Evolutionary conservation across 1,140 invertebrate species (phyloP).

Genomic region (Xylocopa sonorina): DNA sequence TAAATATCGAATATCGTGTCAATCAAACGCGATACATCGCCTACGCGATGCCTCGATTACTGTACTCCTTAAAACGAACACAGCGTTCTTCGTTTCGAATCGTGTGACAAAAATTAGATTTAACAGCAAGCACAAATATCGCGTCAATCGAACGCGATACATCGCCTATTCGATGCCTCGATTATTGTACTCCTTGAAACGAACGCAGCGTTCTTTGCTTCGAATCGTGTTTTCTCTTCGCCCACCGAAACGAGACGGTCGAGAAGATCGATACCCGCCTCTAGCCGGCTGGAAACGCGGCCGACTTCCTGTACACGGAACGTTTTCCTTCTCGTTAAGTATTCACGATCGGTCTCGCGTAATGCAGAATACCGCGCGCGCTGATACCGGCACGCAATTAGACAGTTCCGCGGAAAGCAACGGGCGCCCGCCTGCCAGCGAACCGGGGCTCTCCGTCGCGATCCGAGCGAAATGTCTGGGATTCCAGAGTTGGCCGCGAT

Average conservation of each 20-base stretch:
- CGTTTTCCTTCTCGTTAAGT: slow-evolving; percentile 30
- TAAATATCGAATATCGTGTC: too few species aligned
- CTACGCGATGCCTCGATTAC: too few species aligned
- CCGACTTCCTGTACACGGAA: slow-evolving; percentile 23
- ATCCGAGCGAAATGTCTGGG: slow-evolving; percentile 17
- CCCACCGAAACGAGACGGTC: slow-evolving; percentile 8
- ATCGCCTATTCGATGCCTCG: too few species aligned
- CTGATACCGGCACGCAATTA: slow-evolving; percentile 46
- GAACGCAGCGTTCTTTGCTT: neutral
- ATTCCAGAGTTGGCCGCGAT: slow-evolving; percentile 59
- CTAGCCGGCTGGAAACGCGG: slow-evolving; percentile 11
- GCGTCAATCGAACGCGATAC: too few species aligned
- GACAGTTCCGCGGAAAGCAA: slow-evolving; percentile 60
- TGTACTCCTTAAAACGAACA: too few species aligned
- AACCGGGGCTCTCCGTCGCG: neutral
- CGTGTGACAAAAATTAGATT: too few species aligned
- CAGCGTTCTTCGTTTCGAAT: neutral
- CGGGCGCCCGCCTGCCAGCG: neutral
- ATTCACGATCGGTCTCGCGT: slow-evolving; percentile 44
- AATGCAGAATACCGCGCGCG: slow-evolving; percentile 12
- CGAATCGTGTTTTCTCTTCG: neutral
- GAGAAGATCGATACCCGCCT: slow-evolving; percentile 31
- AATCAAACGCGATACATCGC: too few species aligned
- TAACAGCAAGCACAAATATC: too few species aligned
- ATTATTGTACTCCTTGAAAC: neutral